These are phyloP conservation scores for Subanguina moxae DNA, from an alignment of 1,140 invertebrate species.

Conservation along the genomic window DNA sequence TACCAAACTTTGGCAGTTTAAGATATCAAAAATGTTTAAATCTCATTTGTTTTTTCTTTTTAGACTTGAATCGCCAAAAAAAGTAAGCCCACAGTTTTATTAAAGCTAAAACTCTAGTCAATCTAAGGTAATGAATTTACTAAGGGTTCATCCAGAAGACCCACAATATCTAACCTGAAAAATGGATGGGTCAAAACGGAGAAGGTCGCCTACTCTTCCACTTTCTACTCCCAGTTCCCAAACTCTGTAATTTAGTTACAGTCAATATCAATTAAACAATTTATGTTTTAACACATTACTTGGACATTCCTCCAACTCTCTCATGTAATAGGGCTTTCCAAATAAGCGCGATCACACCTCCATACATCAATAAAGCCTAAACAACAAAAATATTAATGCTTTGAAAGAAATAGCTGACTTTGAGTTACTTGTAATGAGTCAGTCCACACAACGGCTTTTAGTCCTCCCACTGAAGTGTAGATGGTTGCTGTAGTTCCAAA, in stretches of 20 bases:
- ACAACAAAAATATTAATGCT: background rate
- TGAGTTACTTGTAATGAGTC: slow-evolving; percentile 18
- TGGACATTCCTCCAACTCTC: slow-evolving; percentile 19
- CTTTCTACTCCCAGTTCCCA: slow-evolving; percentile 20
- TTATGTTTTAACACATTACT: too few relatives aligned
- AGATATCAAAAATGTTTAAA: too few relatives aligned
- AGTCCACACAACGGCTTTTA: slow-evolving; percentile 37
- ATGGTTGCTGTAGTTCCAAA: slow-evolving; percentile 21
- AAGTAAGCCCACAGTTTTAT: too few relatives aligned
- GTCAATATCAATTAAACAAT: too few relatives aligned
- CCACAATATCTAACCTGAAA: slow-evolving; percentile 13
- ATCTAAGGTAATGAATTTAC: too few relatives aligned
- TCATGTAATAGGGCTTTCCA: slow-evolving; percentile 18
- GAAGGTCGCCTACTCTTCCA: slow-evolving; percentile 17
- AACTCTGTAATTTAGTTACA: slow-evolving; percentile 1
- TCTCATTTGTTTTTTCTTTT: too few relatives aligned
- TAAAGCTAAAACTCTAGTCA: too few relatives aligned
- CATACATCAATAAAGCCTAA: slow-evolving; percentile 27
- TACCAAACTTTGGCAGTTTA: background rate
- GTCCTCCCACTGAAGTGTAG: slow-evolving; percentile 32
- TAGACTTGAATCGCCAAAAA: too few relatives aligned
- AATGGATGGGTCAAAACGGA: slow-evolving; percentile 16
- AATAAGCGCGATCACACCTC: slow-evolving; percentile 22
- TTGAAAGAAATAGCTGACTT: background rate
- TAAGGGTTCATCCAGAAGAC: too few relatives aligned